phyloP scores from a whole-genome alignment of 1,140 invertebrate genomes.

The Zaprionus davidi region DNA sequence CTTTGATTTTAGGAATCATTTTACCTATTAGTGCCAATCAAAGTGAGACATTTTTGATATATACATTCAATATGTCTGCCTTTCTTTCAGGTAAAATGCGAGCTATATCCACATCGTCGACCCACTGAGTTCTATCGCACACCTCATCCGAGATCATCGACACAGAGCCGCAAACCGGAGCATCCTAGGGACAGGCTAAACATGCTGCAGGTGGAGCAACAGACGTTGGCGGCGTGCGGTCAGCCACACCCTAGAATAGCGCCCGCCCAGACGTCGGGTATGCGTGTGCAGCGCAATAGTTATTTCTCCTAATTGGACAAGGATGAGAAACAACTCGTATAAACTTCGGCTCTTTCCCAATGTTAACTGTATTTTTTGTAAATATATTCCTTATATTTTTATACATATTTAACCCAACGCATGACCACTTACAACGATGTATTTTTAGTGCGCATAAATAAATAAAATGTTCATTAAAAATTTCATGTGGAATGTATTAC shows the following conservation, averaged over 20 bases:
- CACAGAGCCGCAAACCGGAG: constrained; percentile 13
- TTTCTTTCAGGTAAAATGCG: not conserved
- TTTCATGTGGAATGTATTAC: not conserved
- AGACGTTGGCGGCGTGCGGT: not conserved
- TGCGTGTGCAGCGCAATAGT: constrained; percentile 3
- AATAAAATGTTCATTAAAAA: not conserved
- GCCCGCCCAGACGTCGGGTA: not conserved
- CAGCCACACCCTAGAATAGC: not conserved
- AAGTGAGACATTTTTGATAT: too few relatives aligned
- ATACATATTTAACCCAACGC: not conserved
- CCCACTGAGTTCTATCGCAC: constrained; percentile 8
- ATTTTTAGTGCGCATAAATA: not conserved
- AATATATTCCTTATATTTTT: not conserved
- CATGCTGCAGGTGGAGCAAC: not conserved
- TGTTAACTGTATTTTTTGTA: too few relatives aligned
- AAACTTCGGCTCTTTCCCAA: too few relatives aligned
- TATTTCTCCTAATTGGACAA: not conserved
- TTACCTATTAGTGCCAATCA: too few relatives aligned
- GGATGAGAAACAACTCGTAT: too few relatives aligned
- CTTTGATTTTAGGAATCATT: too few relatives aligned
- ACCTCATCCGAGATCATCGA: constrained; percentile 3
- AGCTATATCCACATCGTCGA: constrained; percentile 13
- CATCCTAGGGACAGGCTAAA: not conserved
- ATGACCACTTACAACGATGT: not conserved
- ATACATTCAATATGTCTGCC: too few relatives aligned